Evolutionary conservation across 2,888 invertebrate species (phyloP), one percentile per base, ranked within the genome.

Genomic region (Habrosyne pyritoides): DNA sequence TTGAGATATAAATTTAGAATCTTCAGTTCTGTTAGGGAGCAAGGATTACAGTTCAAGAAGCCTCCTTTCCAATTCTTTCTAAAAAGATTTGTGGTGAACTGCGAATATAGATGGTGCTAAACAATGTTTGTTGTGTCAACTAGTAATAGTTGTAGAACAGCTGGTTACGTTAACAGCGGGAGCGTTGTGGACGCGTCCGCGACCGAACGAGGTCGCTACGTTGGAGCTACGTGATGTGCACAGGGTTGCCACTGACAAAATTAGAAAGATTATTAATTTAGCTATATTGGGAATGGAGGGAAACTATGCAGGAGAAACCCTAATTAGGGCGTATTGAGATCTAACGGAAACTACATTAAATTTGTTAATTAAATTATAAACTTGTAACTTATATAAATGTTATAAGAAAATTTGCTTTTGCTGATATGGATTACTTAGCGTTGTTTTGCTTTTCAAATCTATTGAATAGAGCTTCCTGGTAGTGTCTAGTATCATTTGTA

Each of bases 121-220:
- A 22, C 21, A 47, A 6, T 50, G 21, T n/a, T 36, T 48, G 52
- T 36, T 60, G 30, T 50, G 50, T 51, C 52, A 48, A 46, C 36
- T 57, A 55, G 42, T 48, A 30, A 54, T 48, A 12, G 49, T 51
- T 30, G 61, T 60, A 54, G 62, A 64, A 64, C 70, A 69, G 70
- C 70, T 65, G 70, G 67, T 68, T 62, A 65, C 68, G 63, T 62
- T 54, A 28, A 49, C 57, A 59, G 1, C 42, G 7, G 18, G 42
- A 42, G 42, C 18, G 42, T 42, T 42, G 42, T 42, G 42, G 42
- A 63, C 64, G 63, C 63, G 71, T 56, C 65, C 61, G 63, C 58
- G 62, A 62, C 59, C 62, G 56, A 71, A 64, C 69, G 68, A 65
- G 62, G 62, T 57, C 59, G 55, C 55, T 36, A 36, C 36, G 36